These are phyloP conservation scores for Aphaenogaster ashmeadi DNA, from an alignment of 1,140 invertebrate genomes.

Conservation along the genomic window DNA sequence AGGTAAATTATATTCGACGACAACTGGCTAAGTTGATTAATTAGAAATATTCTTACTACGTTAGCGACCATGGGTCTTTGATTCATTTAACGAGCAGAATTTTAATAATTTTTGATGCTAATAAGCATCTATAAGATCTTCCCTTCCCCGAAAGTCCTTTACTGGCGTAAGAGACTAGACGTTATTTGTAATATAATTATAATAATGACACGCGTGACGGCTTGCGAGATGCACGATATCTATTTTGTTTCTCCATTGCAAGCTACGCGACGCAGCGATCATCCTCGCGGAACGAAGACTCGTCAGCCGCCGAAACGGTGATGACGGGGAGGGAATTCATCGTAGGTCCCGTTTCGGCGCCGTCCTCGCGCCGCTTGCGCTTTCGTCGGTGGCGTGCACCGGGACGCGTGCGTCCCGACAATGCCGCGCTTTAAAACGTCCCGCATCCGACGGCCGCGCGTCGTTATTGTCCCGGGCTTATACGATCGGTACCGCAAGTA, in stretches of 20 bases:
- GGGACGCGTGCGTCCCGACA: constrained; percentile 32
- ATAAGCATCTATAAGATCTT: too few species aligned
- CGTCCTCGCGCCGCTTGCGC: constrained; percentile 60
- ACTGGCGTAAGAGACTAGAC: too few species aligned
- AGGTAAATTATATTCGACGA: too few species aligned
- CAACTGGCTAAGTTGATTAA: too few species aligned
- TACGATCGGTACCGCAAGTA: constrained; percentile 81
- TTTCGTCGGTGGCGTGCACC: constrained; percentile 57
- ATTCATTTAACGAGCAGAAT: too few species aligned
- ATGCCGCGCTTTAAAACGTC: constrained; percentile 67
- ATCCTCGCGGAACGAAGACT: not conserved
- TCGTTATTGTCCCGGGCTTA: constrained; percentile 53
- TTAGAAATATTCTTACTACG: too few species aligned
- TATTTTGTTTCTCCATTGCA: not conserved
- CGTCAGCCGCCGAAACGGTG: not conserved
- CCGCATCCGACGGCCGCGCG: constrained; percentile 51
- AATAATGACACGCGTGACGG: not conserved
- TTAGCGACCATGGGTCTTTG: too few species aligned
- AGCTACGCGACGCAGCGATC: not conserved
- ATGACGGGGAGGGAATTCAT: constrained; percentile 43
- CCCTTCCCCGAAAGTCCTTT: too few species aligned
- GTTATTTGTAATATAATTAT: not conserved
- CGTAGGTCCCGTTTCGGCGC: constrained; percentile 14
- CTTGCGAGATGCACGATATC: not conserved
- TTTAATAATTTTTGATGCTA: too few species aligned